Percentiles rank a stretch among this genome's conserved stretches.
These are phyloP conservation scores for Polylopha cassiicola DNA, from an alignment of 2,888 invertebrate genomes.

Conservation along the genomic window DNA sequence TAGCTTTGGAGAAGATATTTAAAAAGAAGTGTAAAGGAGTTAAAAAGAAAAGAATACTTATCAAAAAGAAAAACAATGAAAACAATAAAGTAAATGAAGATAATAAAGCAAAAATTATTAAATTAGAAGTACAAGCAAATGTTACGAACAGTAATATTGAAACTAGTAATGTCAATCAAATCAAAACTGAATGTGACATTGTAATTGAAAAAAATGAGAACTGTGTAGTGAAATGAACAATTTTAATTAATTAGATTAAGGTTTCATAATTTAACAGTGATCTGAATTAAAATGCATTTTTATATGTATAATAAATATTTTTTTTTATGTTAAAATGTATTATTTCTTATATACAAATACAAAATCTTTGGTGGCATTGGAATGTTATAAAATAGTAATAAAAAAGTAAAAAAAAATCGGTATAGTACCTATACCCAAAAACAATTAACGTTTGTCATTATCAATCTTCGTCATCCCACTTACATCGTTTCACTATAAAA, in stretches of 20 bases:
- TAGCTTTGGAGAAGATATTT: constrained; percentile 78
- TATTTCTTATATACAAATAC: too few species aligned
- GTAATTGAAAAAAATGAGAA: constrained; percentile 21
- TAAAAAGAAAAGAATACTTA: constrained; percentile 58
- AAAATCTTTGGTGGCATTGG: too few species aligned
- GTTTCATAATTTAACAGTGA: neutral
- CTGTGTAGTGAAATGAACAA: constrained; percentile 3
- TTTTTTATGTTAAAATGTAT: constrained; percentile 11
- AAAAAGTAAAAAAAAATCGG: too few species aligned
- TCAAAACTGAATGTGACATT: constrained; percentile 3
- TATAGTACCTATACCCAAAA: too few species aligned
- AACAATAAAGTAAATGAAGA: constrained; percentile 25
- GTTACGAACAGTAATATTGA: constrained; percentile 22
- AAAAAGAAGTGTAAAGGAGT: constrained; percentile 69
- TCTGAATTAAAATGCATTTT: constrained; percentile 22
- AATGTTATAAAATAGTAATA: too few species aligned
- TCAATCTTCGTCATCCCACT: too few species aligned
- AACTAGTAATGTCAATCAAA: constrained; percentile 22
- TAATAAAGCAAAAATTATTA: constrained; percentile 50
- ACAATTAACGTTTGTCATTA: too few species aligned
- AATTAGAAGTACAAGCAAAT: constrained; percentile 48
- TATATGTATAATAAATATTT: constrained; percentile 17
- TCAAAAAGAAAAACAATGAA: constrained; percentile 50
- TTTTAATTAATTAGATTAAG: constrained; percentile 4
- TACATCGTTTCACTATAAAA: too few species aligned